Evolutionary conservation across 1,140 invertebrate species (phyloP).

Genomic region (Drosophila burlai): DNA sequence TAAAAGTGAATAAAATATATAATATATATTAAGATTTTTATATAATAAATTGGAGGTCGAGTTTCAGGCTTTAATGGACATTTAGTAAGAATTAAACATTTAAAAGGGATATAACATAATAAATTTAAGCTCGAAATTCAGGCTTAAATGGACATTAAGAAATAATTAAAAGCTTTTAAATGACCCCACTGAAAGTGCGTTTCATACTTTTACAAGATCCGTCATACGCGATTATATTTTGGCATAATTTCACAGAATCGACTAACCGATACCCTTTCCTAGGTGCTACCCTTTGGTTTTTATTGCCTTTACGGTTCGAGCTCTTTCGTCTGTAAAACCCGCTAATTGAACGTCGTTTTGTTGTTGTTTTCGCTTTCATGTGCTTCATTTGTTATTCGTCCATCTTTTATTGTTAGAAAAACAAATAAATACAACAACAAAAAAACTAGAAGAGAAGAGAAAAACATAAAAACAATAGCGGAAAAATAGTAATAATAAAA

Average conservation of each 20-base stretch:
- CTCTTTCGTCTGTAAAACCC: slow-evolving; percentile 37
- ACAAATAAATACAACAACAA: slow-evolving; percentile 19
- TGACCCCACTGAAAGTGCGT: not conserved
- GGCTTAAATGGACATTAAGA: not conserved
- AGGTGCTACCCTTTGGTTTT: slow-evolving; percentile 9
- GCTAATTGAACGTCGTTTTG: slow-evolving; percentile 66
- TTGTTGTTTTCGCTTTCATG: slow-evolving; percentile 21
- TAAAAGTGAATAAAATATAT: not conserved
- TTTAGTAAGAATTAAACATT: too few species aligned
- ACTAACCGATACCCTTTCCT: not conserved
- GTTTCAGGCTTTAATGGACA: too few species aligned
- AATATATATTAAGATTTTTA: not conserved
- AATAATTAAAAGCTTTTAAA: not conserved
- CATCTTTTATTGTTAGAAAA: slow-evolving; percentile 67
- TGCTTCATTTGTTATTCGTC: slow-evolving; percentile 38
- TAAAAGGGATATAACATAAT: too few species aligned
- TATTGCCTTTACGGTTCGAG: not conserved
- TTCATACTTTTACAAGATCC: not conserved
- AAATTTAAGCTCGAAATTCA: not conserved
- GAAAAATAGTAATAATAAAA: slow-evolving; percentile 39
- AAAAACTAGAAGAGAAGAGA: not conserved
- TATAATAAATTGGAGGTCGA: not conserved
- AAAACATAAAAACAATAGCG: slow-evolving; percentile 28
- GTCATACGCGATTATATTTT: not conserved
- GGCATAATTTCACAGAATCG: too few species aligned